Conservation (phyloP, 2,797 vertebrate species). For the Gallinago nigripennis region DNA sequence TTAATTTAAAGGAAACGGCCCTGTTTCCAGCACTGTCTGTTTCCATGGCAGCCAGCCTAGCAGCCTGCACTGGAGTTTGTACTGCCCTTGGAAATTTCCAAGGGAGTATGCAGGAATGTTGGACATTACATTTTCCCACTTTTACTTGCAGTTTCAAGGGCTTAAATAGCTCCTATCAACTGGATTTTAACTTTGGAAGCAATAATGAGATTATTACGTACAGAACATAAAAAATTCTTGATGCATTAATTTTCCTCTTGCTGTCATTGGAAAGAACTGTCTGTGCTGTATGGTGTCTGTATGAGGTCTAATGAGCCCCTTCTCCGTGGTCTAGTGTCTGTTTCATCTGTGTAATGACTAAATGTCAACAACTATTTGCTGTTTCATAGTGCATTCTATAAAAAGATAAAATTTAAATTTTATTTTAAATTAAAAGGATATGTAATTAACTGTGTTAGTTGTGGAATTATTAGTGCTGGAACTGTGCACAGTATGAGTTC, state of each 20-base stretch:
- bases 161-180: neutral
- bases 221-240: neutral
- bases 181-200: neutral
- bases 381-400: neutral
- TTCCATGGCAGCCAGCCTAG: slow-evolving; percentile 74
- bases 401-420: neutral
- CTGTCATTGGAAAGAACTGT: neutral
- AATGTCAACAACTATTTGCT: neutral
- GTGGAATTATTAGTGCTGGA: neutral
- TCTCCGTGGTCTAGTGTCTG: neutral
- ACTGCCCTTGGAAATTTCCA: slow-evolving; percentile 70
- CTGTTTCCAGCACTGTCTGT: slow-evolving; percentile 69
- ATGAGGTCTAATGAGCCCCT: neutral
- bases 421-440: neutral
- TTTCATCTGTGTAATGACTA: neutral
- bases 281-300: too few species aligned
- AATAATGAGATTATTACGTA: neutral
- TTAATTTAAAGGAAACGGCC: slow-evolving; percentile 47
- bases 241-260: neutral
- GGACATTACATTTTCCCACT: slow-evolving; percentile 35
- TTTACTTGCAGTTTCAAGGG: neutral
- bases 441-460: neutral
- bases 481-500: neutral
- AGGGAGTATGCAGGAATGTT: slow-evolving; percentile 22
- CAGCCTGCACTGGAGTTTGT: slow-evolving; percentile 53